phyloP scores from a whole-genome alignment of 2,797 vertebrate species.

The Danio jaintianensis region DNA sequence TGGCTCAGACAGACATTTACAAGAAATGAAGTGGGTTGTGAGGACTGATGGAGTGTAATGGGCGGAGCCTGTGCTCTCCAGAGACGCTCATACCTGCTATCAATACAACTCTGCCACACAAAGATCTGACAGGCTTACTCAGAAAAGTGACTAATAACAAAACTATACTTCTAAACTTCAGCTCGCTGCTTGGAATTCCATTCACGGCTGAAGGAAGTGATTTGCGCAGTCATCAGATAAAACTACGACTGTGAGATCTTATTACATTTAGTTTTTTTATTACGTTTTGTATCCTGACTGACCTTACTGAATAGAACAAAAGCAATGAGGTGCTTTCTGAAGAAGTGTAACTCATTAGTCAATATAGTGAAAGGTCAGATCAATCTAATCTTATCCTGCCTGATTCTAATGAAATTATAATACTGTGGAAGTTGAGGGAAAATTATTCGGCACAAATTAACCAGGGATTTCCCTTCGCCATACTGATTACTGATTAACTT shows the following conservation, averaged over 20 bases:
- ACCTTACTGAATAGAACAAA: neutral
- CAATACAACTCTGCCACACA: slow-evolving; percentile 39
- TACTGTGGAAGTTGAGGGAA: slow-evolving; percentile 8
- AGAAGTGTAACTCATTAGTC: neutral
- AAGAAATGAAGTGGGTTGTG: slow-evolving; percentile 70
- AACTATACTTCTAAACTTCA: slow-evolving; percentile 52
- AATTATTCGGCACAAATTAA: neutral
- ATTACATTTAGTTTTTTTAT: neutral
- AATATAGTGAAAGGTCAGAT: neutral
- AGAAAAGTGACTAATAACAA: slow-evolving; percentile 61
- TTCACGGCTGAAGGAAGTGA: slow-evolving; percentile 49
- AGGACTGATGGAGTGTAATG: slow-evolving; percentile 28
- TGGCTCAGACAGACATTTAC: slow-evolving; percentile 74
- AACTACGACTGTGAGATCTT: neutral
- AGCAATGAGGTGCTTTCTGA: neutral
- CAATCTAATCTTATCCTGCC: neutral
- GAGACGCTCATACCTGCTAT: slow-evolving; percentile 5
- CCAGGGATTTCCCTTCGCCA: neutral
- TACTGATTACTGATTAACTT: neutral
- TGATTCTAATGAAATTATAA: slow-evolving; percentile 13
- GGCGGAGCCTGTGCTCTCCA: slow-evolving; percentile 52
- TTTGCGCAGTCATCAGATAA: slow-evolving; percentile 19
- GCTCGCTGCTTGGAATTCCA: slow-evolving; percentile 39
- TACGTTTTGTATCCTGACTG: neutral
- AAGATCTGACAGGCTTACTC: slow-evolving; percentile 41